phyloP scores from a whole-genome alignment of 64 coral and sea anemone genomes.

The Actinia tenebrosa region DNA sequence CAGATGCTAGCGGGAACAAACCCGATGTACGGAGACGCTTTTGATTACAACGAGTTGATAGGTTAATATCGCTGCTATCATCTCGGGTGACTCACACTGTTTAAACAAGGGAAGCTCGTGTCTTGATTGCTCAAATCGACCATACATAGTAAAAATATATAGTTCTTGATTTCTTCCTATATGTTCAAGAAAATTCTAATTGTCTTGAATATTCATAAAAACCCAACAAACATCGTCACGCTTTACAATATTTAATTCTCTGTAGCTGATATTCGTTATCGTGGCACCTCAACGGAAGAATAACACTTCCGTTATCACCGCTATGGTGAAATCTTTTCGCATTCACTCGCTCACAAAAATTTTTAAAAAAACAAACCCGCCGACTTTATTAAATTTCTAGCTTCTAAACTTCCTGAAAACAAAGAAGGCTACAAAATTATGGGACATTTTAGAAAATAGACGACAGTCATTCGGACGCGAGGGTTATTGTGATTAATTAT shows the following conservation, averaged over 20 bases:
- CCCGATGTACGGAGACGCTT: neutral
- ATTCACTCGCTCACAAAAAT: neutral
- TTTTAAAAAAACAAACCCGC: neutral
- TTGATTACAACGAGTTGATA: neutral
- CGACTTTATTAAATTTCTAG: neutral
- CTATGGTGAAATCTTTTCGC: neutral
- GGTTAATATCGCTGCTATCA: neutral
- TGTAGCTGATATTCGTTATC: neutral
- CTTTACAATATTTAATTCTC: neutral
- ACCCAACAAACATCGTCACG: neutral
- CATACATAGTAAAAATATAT: neutral
- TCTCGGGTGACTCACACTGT: neutral
- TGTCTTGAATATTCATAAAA: neutral
- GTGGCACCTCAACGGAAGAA: neutral
- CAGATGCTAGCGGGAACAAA: neutral
- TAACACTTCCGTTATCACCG: neutral
- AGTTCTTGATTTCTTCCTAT: neutral
- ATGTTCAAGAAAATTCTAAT: neutral
- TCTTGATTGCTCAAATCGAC: too few species aligned
- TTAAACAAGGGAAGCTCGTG: neutral
- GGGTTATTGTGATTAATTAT: neutral
- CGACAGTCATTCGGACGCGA: neutral
- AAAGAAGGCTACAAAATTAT: neutral
- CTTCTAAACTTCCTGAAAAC: neutral
- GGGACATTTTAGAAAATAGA: neutral